These are phyloP conservation scores for Apodemus agrarius DNA, from an alignment of 2,797 vertebrate genomes.

Conservation along the genomic window DNA sequence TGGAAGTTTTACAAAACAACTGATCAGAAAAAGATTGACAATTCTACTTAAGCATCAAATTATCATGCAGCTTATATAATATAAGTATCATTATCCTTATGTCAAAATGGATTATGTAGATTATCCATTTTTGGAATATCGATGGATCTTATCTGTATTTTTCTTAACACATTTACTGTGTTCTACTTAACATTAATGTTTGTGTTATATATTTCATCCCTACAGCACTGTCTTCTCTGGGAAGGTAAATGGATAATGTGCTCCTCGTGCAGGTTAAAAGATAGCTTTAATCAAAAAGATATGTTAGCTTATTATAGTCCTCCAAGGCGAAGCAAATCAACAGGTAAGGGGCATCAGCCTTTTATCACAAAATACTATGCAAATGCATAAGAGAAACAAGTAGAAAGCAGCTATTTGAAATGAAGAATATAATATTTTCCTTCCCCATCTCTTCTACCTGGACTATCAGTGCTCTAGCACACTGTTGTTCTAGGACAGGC, in stretches of 20 bases:
- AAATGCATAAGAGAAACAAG: neutral
- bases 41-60: neutral
- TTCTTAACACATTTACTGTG: neutral
- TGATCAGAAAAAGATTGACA: neutral
- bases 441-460: neutral
- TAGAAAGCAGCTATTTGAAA: neutral
- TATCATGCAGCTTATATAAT: neutral
- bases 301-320: neutral
- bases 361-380: neutral
- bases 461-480: neutral
- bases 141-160: neutral
- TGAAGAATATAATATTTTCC: neutral
- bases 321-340: conserved; percentile 9
- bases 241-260: neutral
- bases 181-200: neutral
- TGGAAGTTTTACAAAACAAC: neutral
- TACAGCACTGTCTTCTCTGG: neutral
- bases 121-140: neutral
- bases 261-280: neutral
- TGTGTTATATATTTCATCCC: conserved; percentile 2
- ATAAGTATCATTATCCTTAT: neutral
- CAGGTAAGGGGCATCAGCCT: neutral
- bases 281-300: conserved; percentile 17
- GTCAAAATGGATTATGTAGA: neutral
- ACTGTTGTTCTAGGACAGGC: neutral